Evolutionary conservation across 2,797 vertebrate species (phyloP).

Genomic region (Rallus crepitans): DNA sequence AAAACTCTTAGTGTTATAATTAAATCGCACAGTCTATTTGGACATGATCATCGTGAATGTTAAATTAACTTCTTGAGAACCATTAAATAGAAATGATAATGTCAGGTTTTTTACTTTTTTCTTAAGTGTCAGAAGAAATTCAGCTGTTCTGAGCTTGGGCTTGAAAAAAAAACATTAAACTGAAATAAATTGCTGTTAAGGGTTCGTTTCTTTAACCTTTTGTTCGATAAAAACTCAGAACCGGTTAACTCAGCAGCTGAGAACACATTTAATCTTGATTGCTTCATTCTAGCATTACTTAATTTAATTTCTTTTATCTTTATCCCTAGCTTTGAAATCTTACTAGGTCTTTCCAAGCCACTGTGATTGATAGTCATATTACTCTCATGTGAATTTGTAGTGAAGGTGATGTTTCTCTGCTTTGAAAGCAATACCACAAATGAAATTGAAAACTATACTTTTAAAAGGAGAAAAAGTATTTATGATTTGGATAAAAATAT

Average conservation of each 20-base stretch:
- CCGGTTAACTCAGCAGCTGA: slow-evolving; percentile 56
- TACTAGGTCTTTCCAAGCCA: slow-evolving; percentile 52
- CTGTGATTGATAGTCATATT: slow-evolving; percentile 67
- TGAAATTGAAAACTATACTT: slow-evolving; percentile 51
- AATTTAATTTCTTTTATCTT: slow-evolving; percentile 76
- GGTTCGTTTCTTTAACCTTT: slow-evolving; percentile 42
- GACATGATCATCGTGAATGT: slow-evolving; percentile 9
- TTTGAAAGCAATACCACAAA: slow-evolving; percentile 67
- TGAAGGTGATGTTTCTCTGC: slow-evolving; percentile 65
- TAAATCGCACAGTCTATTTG: slow-evolving; percentile 36
- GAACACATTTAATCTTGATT: slow-evolving; percentile 70
- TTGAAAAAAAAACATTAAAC: slow-evolving; percentile 45
- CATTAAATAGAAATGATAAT: slow-evolving; percentile 45
- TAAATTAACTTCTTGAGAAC: slow-evolving; percentile 48
- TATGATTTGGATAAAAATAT: slow-evolving; percentile 54
- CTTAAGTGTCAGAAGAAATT: slow-evolving; percentile 14
- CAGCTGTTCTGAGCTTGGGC: slow-evolving; percentile 7
- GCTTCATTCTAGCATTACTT: slow-evolving; percentile 66
- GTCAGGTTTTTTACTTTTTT: not conserved
- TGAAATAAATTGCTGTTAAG: slow-evolving; percentile 43
- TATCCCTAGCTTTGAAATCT: slow-evolving; percentile 64
- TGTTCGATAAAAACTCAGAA: slow-evolving; percentile 37
- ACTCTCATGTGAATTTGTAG: slow-evolving; percentile 66
- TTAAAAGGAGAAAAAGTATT: slow-evolving; percentile 23
- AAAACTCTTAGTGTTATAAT: slow-evolving; percentile 23